Base-by-base conservation (phyloP, 2,797 vertebrate genomes). In the Picus viridis region DNA sequence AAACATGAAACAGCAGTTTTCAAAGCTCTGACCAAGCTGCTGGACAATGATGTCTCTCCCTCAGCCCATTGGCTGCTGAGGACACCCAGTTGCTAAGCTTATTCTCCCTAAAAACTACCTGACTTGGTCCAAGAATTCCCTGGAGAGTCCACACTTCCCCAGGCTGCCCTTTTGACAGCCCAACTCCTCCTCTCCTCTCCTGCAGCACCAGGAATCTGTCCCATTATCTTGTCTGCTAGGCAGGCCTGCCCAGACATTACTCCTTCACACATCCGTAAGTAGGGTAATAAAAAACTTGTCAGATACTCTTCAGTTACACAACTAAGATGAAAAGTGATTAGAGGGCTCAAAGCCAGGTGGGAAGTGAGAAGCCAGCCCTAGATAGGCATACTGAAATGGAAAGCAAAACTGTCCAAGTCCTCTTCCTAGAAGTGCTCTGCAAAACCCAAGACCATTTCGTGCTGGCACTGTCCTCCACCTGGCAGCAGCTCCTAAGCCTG, bases 401-500 rank as follows among this genome's bases (percentile, higher is more conserved):
- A 63, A 85, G 30, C 22, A 34, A 36, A 68, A 83, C 41, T 24
- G 14, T 53, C 34, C 0, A 1, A 56, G 70, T 68, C 23, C 18
- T 81, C 78, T 36, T 90, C n/a, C 68, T 15, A 34, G 24, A 26
- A 32, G n/a, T 56, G 43, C 43, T 86, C 59, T 70, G 53, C 17
- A 51, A 59, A n/a, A 86, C 71, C 51, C 71, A 63, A 24, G 49
- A 82, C 26, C 54, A 9, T 76, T 73, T 84, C 49, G 62, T n/a
- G 41, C 57, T 51, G 64, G 49, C 74, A 91, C 26, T 1, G 0
- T 70, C 53, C 45, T 88, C 53, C 79, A 45, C 24, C 51, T 88
- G 74, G 80, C 83, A 90, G 56, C 39, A 61, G 11, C 54, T 82
- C 45, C 74, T 53, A 62, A 76, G 22, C 45, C 61, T 88, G 80